Evolutionary conservation across 2,888 invertebrate species (phyloP).

Genomic region (Drosophila barbarae): DNA sequence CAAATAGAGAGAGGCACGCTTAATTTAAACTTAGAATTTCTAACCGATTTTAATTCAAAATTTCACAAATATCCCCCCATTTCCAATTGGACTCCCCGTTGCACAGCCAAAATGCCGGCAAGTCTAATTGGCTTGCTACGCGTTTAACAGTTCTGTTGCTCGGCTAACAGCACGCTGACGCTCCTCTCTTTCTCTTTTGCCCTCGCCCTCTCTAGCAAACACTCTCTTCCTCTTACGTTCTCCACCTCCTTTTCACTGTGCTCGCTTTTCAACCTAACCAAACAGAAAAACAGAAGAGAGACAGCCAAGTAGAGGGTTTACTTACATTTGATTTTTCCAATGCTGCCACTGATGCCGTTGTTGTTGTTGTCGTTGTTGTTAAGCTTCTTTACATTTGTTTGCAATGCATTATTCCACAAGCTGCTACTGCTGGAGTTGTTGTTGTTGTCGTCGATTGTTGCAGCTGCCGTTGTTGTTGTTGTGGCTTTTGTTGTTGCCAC

Average conservation of each 20-base stretch:
- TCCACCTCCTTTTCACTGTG: slow-evolving; percentile 9
- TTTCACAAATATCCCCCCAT: not conserved
- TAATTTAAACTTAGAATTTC: not conserved
- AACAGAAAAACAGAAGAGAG: slow-evolving; percentile 51
- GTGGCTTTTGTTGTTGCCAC: slow-evolving; percentile 29
- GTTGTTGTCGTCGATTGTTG: slow-evolving; percentile 26
- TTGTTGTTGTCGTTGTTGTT: slow-evolving; percentile 20
- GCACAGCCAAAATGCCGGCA: slow-evolving; percentile 34
- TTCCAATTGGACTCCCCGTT: slow-evolving; percentile 21
- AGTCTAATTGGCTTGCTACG: slow-evolving; percentile 28
- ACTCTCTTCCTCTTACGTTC: slow-evolving; percentile 8
- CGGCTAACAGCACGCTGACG: slow-evolving; percentile 47
- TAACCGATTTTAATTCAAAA: not conserved
- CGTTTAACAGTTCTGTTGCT: slow-evolving; percentile 31
- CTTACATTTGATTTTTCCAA: slow-evolving; percentile 23
- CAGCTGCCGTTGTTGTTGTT: slow-evolving; percentile 21
- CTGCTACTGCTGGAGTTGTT: slow-evolving; percentile 11
- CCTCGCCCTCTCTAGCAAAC: slow-evolving; percentile 8
- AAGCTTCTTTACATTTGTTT: slow-evolving; percentile 13
- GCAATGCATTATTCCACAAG: slow-evolving; percentile 10
- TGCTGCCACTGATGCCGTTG: slow-evolving; percentile 4
- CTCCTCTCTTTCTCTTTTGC: slow-evolving; percentile 1
- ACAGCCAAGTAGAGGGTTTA: slow-evolving; percentile 11
- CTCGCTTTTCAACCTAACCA: slow-evolving; percentile 62
- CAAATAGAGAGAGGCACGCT: not conserved